Evolutionary conservation across 2,113 vertebrate genomes (phyloP).

Genomic region (Ellobius talpinus): DNA sequence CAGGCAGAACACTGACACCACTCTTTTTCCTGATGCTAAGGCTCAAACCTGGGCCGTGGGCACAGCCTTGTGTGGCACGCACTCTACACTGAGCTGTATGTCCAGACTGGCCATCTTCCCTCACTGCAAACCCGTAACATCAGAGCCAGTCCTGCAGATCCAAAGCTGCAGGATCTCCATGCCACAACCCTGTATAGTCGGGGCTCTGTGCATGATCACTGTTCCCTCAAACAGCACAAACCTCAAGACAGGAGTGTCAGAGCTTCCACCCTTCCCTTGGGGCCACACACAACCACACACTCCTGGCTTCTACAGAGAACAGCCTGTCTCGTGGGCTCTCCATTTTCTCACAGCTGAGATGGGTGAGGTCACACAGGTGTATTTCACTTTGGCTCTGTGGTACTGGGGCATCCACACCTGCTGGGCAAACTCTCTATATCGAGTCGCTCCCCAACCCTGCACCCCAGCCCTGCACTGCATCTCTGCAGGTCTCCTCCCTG

Average conservation of each 20-base stretch:
- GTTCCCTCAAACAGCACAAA: background rate
- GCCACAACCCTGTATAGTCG: background rate
- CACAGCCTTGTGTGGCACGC: background rate
- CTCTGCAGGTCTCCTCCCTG: background rate
- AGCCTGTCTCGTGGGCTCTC: background rate
- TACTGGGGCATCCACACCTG: background rate
- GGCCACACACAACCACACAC: background rate
- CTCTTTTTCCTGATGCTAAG: background rate
- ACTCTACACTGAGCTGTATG: background rate
- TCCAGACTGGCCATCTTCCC: background rate
- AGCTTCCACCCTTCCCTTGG: background rate
- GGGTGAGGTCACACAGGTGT: background rate
- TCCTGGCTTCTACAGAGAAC: background rate
- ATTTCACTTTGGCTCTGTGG: background rate
- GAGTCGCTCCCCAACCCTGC: background rate
- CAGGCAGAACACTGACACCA: no score
- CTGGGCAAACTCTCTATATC: rapidly evolving
- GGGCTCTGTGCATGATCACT: background rate
- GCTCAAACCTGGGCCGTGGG: background rate
- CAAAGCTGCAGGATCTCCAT: background rate
- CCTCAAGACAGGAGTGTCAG: background rate
- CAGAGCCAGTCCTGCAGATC: background rate
- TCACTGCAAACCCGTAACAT: background rate
- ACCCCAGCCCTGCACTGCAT: no score
- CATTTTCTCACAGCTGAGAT: background rate